Evolutionary conservation across 2,888 invertebrate species (phyloP), one percentile per base, ranked within the genome.

Genomic region (Cosmopolites sordidus): DNA sequence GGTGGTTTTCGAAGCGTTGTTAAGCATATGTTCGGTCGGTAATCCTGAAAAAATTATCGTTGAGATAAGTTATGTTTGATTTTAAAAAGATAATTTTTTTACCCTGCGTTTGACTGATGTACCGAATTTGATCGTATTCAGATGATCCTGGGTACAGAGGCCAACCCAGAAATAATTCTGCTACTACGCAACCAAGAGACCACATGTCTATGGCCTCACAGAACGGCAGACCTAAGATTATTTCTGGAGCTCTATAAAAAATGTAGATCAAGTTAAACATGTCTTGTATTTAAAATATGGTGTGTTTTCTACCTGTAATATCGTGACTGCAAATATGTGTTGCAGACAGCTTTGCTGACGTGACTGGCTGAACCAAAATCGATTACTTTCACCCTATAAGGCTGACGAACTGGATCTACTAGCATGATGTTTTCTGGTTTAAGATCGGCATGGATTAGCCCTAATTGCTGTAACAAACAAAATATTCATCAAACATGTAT

Each of bases 381-480:
- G 68, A 99, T 99, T 44, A 97, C 99, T 81, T 99, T 99, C 51
- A 99, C 98, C 62, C 98, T 83, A 78, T 97, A 99, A 1, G 99
- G 99, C 74, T 97, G 96, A 61, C 97, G 85, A 54, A 89, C 89
- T 42, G 98, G 99, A 78, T 99, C 98, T 64, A 99, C 98, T 75
- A 99, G 77, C 99, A 99, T 99, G 73, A 99, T 99, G 78, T 99
- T 99, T 78, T 99, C 99, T 14, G 99, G 99, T 77, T 99, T 99
- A 70, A 99, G 78, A 77, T 99, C 99, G 59, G 99, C 99, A 78
- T 99, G 99, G 73, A 99, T 99, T 70, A 99, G 82, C 63, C 98
- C 98, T 71, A 99, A 83, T 87, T 97, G 95, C 89, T 95, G 80
- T 39, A 40, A 33, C 4, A 33, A n/a, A n/a, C n/a, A n/a, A n/a